A percentile compares a stretch with the other conserved stretches of the same genome.
These are phyloP conservation scores for Lampris incognitus DNA, from an alignment of 2,113 vertebrate genomes.

Conservation along the genomic window DNA sequence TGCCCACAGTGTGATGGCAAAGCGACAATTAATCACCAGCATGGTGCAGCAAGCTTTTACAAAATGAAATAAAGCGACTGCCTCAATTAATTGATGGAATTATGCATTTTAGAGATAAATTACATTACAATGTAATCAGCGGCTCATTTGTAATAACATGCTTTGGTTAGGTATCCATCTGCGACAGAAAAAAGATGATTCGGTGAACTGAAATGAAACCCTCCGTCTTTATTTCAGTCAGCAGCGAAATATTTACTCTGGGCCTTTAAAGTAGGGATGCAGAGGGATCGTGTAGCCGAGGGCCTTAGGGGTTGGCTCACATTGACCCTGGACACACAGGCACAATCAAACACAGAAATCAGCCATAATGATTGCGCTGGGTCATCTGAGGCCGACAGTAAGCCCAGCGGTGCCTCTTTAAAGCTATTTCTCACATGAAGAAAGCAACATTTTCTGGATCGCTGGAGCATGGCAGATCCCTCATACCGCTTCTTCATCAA, in stretches of 20 bases:
- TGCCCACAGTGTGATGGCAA: not conserved
- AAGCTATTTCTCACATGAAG: not conserved
- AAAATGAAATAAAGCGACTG: conserved; percentile 4
- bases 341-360: not conserved
- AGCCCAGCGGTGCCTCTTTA: too few relatives aligned
- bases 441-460: not conserved
- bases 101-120: conserved; percentile 14
- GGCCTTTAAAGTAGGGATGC: not conserved
- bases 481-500: too few relatives aligned
- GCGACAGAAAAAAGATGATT: conserved; percentile 16
- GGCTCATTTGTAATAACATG: conserved; percentile 49
- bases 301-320: not conserved
- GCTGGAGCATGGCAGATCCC: too few relatives aligned
- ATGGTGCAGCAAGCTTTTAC: conserved; percentile 10
- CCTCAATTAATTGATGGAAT: not conserved
- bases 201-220: not conserved
- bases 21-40: not conserved
- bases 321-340: not conserved
- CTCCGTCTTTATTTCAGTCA: conserved; percentile 13
- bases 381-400: not conserved
- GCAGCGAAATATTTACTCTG: not conserved
- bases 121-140: conserved; percentile 30
- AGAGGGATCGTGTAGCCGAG: not conserved
- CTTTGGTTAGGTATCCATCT: conserved; percentile 8
- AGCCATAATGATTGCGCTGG: not conserved